Conservation (phyloP, 1,140 invertebrate genomes). For the Anastrepha ludens region DNA sequence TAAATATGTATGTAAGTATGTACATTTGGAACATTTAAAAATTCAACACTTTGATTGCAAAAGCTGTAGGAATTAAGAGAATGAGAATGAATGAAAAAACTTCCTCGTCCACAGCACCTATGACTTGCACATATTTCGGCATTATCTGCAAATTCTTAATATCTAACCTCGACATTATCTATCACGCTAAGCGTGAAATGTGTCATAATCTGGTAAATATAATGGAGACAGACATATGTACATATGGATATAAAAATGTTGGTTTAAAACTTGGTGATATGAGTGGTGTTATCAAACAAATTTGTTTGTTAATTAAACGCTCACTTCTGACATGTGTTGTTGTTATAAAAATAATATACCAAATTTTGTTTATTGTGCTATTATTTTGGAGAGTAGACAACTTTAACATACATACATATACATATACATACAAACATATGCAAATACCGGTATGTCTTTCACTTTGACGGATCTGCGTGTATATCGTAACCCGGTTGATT, state of each 20-base stretch:
- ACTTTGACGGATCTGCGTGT: too few relatives aligned
- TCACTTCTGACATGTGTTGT: neutral
- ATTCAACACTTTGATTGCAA: neutral
- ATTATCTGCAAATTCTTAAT: neutral
- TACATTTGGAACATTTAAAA: neutral
- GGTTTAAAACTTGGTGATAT: too few relatives aligned
- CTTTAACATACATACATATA: neutral
- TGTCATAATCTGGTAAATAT: too few relatives aligned
- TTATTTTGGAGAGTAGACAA: neutral
- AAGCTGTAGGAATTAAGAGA: neutral
- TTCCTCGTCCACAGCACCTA: neutral
- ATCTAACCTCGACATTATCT: neutral
- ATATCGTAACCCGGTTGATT: too few relatives aligned
- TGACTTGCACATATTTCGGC: neutral
- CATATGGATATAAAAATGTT: neutral
- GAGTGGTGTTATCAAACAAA: too few relatives aligned
- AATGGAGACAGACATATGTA: neutral
- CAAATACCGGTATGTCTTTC: too few relatives aligned
- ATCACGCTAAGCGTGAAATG: too few relatives aligned
- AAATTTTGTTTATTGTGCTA: neutral
- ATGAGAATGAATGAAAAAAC: neutral
- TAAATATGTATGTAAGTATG: too few relatives aligned
- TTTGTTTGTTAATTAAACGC: neutral
- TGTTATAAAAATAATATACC: neutral
- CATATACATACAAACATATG: too few relatives aligned